A percentile compares a stretch with the other conserved stretches of the same genome.
Evolutionary conservation across 2,888 invertebrate genomes (phyloP).

Genomic region (Eurois occulta): DNA sequence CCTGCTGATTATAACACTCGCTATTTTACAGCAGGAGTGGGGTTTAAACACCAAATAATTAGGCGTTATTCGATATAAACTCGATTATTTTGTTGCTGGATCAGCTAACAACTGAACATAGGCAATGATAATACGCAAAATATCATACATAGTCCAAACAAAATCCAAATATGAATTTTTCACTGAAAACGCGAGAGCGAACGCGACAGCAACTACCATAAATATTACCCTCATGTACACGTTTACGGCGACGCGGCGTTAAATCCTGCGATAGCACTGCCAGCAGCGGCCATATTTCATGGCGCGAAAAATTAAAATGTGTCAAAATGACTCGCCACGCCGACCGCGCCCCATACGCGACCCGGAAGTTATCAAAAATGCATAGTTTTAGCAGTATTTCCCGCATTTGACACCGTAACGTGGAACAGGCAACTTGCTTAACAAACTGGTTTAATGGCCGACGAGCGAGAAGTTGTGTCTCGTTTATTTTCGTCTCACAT

Average conservation of each 20-base stretch:
- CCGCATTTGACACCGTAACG: conserved; percentile 38
- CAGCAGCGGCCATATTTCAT: conserved; percentile 59
- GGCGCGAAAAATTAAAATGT: conserved; percentile 60
- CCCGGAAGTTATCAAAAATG: conserved; percentile 49
- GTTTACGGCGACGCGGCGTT: conserved; percentile 50
- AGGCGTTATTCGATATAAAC: conserved; percentile 22
- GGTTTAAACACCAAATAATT: conserved; percentile 15
- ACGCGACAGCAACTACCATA: conserved; percentile 39
- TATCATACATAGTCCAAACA: background rate
- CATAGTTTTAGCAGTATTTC: conserved; percentile 53
- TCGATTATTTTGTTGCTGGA: conserved; percentile 9
- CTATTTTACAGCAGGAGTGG: background rate
- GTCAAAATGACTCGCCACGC: conserved; percentile 48
- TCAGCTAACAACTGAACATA: background rate
- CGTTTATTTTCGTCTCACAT: conserved; percentile 38
- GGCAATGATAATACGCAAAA: conserved; percentile 1
- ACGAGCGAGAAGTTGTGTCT: conserved; percentile 33
- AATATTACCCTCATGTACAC: conserved; percentile 45
- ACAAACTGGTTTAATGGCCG: conserved; percentile 22
- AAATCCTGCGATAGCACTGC: conserved; percentile 57
- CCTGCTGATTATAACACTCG: conserved; percentile 15
- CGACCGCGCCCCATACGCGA: conserved; percentile 22
- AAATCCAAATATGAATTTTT: conserved; percentile 42
- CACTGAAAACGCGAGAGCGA: conserved; percentile 6
- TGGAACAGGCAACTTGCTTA: conserved; percentile 35